These are phyloP conservation scores for Lytechinus variegatus DNA, from an alignment of 35 echinoderm and acorn worm species.

Conservation along the genomic window DNA sequence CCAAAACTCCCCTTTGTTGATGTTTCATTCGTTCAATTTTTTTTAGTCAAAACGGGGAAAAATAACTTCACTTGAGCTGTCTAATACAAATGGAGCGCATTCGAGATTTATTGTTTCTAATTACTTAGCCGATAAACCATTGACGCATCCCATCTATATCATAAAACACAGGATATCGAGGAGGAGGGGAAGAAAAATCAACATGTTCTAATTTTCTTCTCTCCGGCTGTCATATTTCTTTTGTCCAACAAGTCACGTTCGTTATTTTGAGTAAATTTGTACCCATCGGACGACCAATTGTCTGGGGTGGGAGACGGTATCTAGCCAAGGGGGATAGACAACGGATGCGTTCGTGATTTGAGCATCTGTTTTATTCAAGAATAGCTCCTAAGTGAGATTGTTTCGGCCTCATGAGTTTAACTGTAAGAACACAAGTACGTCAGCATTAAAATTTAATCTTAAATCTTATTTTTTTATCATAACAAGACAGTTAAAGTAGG, in stretches of 20 bases:
- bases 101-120: background rate
- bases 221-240: background rate
- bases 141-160: background rate
- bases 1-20: too few species aligned
- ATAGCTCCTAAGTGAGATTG: background rate
- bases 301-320: background rate
- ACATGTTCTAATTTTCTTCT: constrained; percentile 5
- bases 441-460: background rate
- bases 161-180: background rate
- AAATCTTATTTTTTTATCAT: background rate
- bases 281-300: background rate
- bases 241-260: background rate
- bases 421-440: background rate
- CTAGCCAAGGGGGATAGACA: background rate
- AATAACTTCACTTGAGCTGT: too few species aligned
- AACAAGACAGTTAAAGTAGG: background rate
- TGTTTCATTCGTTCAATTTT: too few species aligned
- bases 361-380: background rate
- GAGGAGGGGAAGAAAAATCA: constrained; percentile 17
- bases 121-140: background rate
- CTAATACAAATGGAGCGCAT: too few species aligned
- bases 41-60: too few species aligned
- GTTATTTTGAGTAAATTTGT: background rate
- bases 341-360: background rate
- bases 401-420: background rate